These are phyloP conservation scores for Zaprionus bogoriensis DNA, from an alignment of 2,888 invertebrate genomes.

Conservation along the genomic window DNA sequence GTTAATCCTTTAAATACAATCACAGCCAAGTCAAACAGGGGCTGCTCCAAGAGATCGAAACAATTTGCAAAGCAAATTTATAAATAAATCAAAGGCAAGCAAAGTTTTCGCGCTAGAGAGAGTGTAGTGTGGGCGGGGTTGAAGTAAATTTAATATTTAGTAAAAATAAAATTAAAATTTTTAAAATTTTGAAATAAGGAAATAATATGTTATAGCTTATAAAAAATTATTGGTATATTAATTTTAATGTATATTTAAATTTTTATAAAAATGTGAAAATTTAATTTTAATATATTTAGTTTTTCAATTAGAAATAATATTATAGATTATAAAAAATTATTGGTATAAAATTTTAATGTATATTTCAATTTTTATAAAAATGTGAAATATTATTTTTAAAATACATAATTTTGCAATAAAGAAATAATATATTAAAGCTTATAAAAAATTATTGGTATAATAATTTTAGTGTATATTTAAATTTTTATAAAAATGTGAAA, in stretches of 20 bases:
- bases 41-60: slow-evolving; percentile 20
- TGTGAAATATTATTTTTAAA: background rate
- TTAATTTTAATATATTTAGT: too few species aligned
- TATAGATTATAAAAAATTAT: too few species aligned
- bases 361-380: too few species aligned
- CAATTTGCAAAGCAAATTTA: slow-evolving; percentile 10
- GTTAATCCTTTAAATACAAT: slow-evolving; percentile 74
- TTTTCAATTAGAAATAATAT: too few species aligned
- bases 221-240: too few species aligned
- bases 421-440: background rate
- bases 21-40: slow-evolving; percentile 35
- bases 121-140: accelerated
- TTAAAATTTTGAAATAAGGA: background rate
- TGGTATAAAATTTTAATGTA: too few species aligned
- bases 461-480: background rate
- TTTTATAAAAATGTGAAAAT: background rate
- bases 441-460: too few species aligned
- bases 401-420: too few species aligned
- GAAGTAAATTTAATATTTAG: background rate
- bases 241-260: background rate
- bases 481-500: background rate
- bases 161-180: background rate
- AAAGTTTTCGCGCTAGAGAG: background rate
- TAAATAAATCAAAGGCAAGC: slow-evolving; percentile 2
- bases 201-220: background rate